Base-by-base conservation (phyloP, 2,888 invertebrate genomes). In the Drosophila meridionalis region DNA sequence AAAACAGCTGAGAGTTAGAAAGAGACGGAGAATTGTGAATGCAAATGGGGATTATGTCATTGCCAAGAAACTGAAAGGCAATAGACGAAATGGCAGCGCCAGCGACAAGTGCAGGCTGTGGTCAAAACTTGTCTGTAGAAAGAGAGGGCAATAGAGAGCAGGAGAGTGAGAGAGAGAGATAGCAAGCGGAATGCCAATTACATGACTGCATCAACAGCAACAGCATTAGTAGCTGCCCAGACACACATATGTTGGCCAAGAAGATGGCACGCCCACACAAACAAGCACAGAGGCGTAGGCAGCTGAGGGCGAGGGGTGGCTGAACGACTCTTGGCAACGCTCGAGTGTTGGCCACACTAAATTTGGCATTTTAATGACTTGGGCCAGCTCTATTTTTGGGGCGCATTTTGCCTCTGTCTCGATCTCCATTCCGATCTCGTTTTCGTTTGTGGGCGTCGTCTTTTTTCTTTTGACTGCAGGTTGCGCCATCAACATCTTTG, bases 21-120 rank as follows among this genome's bases (percentile, higher is more conserved):
- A 14, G 9, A 28, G 11, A 47, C 45, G 47, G 63, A 73, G 70
- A 66, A 62, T 57, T 70, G 62, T 80, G 71, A 69, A 82, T 85
- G 80, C 69, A 74, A 73, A 76, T 60, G 57, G 70, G 58, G 85
- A 83, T 83, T 87, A 82, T 84, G 82, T 87, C 87, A 83, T 84
- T 82, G 84, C 75, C 76, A 68, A 78, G 75, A 80, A 77, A 48
- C 43, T 26, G 60, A 56, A 30, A 30, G 38, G 45, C 61, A 61
- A 62, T 40, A 75, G 53, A 62, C 50, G 55, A 7, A 53, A 57
- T 62, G 64, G 42, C 74, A 61, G 62, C 73, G 48, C 57, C 8
- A 7, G n/a, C 47, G 60, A 60, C 82, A 73, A 83, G 76, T 83
- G 87, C 83, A 87, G 85, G 59, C 72, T 76, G 85, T 72, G 85